These are phyloP conservation scores for Drosophila pseudoobscura DNA, from an alignment of 1,140 invertebrate species.

Conservation along the genomic window DNA sequence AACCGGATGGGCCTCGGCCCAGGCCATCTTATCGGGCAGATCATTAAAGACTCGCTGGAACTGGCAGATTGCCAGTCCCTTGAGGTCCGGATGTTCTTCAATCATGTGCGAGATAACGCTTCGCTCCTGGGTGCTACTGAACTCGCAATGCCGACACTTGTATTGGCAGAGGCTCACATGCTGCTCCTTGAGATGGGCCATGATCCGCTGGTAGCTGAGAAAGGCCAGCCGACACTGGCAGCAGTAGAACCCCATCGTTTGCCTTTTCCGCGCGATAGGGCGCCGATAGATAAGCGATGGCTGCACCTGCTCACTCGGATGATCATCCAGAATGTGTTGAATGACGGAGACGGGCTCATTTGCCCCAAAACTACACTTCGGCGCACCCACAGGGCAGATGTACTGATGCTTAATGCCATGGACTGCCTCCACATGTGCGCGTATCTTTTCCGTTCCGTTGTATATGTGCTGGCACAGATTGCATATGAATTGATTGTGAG, in stretches of 20 bases:
- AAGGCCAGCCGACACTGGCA: slow-evolving; percentile 13
- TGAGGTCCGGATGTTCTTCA: not conserved
- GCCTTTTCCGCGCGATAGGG: slow-evolving; percentile 6
- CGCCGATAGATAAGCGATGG: slow-evolving; percentile 30
- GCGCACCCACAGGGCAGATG: slow-evolving; percentile 14
- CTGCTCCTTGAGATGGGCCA: slow-evolving; percentile 10
- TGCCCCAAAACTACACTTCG: slow-evolving; percentile 8
- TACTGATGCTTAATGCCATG: slow-evolving; percentile 28
- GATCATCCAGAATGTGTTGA: slow-evolving; percentile 19
- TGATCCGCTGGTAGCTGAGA: slow-evolving; percentile 18
- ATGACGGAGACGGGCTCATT: not conserved
- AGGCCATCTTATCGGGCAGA: slow-evolving; percentile 25
- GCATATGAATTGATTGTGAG: slow-evolving; percentile 18
- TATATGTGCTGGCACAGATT: slow-evolving; percentile 33
- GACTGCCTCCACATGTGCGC: slow-evolving; percentile 9
- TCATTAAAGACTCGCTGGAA: slow-evolving; percentile 45
- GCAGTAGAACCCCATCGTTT: slow-evolving; percentile 51
- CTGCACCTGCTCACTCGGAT: slow-evolving; percentile 20
- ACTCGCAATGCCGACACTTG: slow-evolving; percentile 43
- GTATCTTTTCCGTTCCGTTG: not conserved
- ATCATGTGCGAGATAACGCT: slow-evolving; percentile 14
- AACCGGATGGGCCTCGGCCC: slow-evolving; percentile 22
- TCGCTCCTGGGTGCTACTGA: slow-evolving; percentile 9
- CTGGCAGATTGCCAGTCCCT: slow-evolving; percentile 26
- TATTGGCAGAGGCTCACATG: slow-evolving; percentile 30